These are phyloP conservation scores for Neocrepidodera transversa DNA, from an alignment of 2,888 invertebrate species.

Conservation along the genomic window DNA sequence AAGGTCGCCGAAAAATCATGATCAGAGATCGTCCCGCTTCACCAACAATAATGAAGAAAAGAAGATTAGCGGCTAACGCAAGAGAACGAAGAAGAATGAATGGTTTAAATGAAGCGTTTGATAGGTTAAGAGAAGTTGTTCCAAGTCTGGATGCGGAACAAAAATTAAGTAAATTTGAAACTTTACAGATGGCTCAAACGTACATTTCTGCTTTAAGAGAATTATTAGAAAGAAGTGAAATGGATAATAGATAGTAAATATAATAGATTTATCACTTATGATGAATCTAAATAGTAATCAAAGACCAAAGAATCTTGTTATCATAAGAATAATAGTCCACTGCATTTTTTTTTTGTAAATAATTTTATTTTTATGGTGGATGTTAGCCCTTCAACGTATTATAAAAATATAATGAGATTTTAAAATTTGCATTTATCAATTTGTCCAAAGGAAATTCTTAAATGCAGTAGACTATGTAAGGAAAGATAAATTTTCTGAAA, in stretches of 20 bases:
- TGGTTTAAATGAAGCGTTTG: conserved; percentile 76
- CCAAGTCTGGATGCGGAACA: conserved; percentile 73
- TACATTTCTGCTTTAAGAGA: conserved; percentile 75
- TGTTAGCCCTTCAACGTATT: too few species aligned
- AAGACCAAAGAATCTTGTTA: too few species aligned
- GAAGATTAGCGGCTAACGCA: conserved; percentile 75
- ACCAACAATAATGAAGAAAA: conserved; percentile 65
- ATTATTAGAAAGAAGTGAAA: conserved; percentile 59
- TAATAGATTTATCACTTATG: too few species aligned
- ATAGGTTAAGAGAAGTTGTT: conserved; percentile 71
- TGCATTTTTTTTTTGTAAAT: too few species aligned
- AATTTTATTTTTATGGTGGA: too few species aligned
- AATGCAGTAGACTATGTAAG: conserved; percentile 44
- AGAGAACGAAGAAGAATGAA: conserved; percentile 76
- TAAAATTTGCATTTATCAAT: too few species aligned
- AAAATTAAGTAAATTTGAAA: conserved; percentile 77
- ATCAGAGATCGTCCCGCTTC: conserved; percentile 53
- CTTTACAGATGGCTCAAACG: conserved; percentile 80
- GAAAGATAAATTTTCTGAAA: background rate
- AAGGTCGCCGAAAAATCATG: conserved; percentile 45
- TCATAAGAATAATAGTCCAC: too few species aligned
- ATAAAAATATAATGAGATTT: too few species aligned
- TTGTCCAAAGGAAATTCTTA: conserved; percentile 69
- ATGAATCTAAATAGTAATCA: too few species aligned
- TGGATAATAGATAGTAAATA: conserved; percentile 22